Base-by-base conservation (phyloP, 2,113 vertebrate species). In the Bubo blakistoni region DNA sequence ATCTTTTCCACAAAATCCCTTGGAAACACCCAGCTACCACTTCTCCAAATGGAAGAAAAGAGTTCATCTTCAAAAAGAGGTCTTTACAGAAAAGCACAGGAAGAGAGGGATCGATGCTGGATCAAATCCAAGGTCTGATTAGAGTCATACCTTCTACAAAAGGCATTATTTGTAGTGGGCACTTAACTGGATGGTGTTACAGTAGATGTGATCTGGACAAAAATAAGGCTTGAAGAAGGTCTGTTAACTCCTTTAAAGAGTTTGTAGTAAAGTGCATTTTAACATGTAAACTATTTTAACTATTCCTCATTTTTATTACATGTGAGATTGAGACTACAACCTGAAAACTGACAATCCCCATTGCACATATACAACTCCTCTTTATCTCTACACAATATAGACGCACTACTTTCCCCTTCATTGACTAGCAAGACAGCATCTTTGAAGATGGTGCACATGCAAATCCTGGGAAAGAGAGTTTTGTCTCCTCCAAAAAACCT, bases 51-150 rank as follows among this genome's bases (percentile, higher is more conserved):
- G 40, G 44, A 81, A 44, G 16, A 40, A 51, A 44, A 62, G 36
- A 78, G 29, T n/a, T 73, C 2, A 25, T 10, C 13, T 2, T 7
- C 9, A 0, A 19, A 87, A 90, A 13, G 0, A 55, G 7, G 10
- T 63, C 63, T 62, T 69, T 46, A 72, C 2, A 72, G 42, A 72
- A 72, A 46, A 59, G 40, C 9, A 24, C 8, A 82, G 38, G 36
- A 70, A 82, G 52, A n/a, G 17, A 82, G 26, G 20, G 29, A 61
- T 1, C 52, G 30, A 86, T 40, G 27, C 13, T 54, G 18, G 26
- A 83, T 69, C 74, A 88, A 90, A 69, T 38, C 46, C 36, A 29
- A 66, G 55, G 18, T 59, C n/a, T 46, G n/a, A 78, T 19, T 26
- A 19, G 8, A 26, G 9, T 32, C 9, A 3, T 3, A 70, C 5